Conservation (phyloP, 1,140 invertebrate genomes). For the Ceratosolen fusciceps region DNA sequence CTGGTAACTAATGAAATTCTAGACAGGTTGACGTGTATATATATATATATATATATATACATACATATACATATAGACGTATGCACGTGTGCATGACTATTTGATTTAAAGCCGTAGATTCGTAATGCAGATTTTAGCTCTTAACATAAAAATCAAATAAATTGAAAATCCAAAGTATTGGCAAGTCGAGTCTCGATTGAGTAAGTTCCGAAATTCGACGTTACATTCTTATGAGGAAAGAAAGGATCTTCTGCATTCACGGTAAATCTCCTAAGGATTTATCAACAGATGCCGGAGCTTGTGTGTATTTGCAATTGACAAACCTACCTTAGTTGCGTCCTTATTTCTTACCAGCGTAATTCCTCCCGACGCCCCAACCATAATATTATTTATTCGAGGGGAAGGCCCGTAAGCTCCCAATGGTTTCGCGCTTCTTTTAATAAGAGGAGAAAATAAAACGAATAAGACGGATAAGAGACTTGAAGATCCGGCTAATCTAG, state of each 20-base stretch:
- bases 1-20: too few species aligned
- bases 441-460: background rate
- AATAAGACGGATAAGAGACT: background rate
- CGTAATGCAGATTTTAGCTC: background rate
- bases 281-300: background rate
- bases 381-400: background rate
- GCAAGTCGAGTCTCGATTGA: background rate
- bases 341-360: background rate
- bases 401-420: too few species aligned
- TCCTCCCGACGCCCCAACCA: too few species aligned
- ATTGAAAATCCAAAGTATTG: background rate
- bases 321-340: background rate
- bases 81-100: too few species aligned
- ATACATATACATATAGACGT: background rate
- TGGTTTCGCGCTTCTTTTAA: background rate
- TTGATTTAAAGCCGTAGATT: too few species aligned
- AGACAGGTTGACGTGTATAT: too few species aligned
- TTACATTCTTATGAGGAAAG: background rate
- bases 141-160: background rate
- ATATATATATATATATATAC: background rate
- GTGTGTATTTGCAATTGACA: background rate
- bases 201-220: background rate
- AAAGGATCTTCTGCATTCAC: background rate
- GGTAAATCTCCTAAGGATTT: background rate
- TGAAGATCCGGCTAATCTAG: background rate